These are phyloP conservation scores for Lepeophtheirus salmonis DNA, from an alignment of 1,140 invertebrate genomes.

Conservation along the genomic window DNA sequence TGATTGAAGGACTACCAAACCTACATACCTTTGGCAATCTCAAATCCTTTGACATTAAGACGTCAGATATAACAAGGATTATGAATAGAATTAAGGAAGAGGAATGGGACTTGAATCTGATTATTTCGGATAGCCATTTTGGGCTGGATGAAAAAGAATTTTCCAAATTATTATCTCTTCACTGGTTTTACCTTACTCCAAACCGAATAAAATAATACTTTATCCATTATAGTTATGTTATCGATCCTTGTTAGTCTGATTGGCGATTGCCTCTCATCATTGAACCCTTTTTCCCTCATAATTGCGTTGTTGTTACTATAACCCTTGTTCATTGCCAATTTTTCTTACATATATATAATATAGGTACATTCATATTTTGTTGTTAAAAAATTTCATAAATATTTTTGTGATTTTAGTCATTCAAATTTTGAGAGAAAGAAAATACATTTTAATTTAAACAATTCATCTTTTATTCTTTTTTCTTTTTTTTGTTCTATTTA, in stretches of 20 bases:
- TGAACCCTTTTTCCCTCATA: too few species aligned
- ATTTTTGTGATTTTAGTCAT: too few species aligned
- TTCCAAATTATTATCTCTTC: background rate
- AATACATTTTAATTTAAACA: too few species aligned
- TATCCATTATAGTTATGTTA: background rate
- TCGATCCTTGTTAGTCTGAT: background rate
- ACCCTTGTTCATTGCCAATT: too few species aligned
- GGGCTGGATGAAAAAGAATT: conserved; percentile 2
- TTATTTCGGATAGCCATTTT: background rate
- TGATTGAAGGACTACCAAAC: background rate
- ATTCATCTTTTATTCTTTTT: too few species aligned
- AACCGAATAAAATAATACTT: background rate
- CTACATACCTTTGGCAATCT: background rate
- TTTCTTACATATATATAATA: too few species aligned
- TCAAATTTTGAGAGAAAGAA: too few species aligned
- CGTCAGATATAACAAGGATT: background rate
- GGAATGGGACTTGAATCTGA: conserved; percentile 5
- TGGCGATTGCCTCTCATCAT: too few species aligned
- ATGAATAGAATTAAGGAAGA: background rate
- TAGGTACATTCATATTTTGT: background rate
- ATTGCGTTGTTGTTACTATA: too few species aligned
- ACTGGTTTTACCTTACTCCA: conserved; percentile 12
- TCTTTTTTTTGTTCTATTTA: too few species aligned
- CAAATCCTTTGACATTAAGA: conserved; percentile 3
- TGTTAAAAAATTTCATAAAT: background rate